Evolutionary conservation across 2,797 vertebrate species (phyloP), one percentile per base, ranked within the genome.

Genomic region (Florisuga fusca): DNA sequence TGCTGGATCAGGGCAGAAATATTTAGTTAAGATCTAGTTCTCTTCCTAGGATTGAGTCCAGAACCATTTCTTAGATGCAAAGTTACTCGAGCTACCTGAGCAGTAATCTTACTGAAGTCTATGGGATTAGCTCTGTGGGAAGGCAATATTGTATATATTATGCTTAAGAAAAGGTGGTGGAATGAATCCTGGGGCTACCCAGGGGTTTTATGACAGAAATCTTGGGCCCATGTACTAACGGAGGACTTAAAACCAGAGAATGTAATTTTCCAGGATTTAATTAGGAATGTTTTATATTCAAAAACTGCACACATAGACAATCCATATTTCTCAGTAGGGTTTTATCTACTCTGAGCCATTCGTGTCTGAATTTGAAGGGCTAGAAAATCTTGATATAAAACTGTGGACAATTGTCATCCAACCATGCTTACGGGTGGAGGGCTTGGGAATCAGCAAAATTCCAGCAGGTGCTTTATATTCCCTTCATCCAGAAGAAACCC

Each of bases 301-400:
- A 34, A 63, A 75, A 53, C 53, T 73, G 57, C 36, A 86, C 31
- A 68, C 29, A 50, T 1, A 69, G 31, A 53, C 55, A 89, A 82
- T 26, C 31, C 27, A 2, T 76, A 79, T 88, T 93, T 92, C 79
- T 93, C 83, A 66, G 55, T 66, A 72, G 85, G 26, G 5, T 76
- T 90, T 95, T 91, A 73, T 93, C 76, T 94, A 43, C 73, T 50
- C n/a, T 83, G 74, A 91, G 55, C 45, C 55, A 79, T 84, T 90
- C 3, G 0, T 59, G 21, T 66, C 59, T 84, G 63, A 59, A 88
- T 86, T 66, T 50, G 33, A 41, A 48, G 31, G 41, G 18, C 21
- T 87, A 79, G 86, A 82, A 95, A 89, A 90, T 74, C 45, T 63
- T 79, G 41, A 33, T 87, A n/a, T 86, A 31, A 58, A 85, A 29